Conservation (phyloP, 2,113 vertebrate genomes). For the Myiozetetes cayanensis region DNA sequence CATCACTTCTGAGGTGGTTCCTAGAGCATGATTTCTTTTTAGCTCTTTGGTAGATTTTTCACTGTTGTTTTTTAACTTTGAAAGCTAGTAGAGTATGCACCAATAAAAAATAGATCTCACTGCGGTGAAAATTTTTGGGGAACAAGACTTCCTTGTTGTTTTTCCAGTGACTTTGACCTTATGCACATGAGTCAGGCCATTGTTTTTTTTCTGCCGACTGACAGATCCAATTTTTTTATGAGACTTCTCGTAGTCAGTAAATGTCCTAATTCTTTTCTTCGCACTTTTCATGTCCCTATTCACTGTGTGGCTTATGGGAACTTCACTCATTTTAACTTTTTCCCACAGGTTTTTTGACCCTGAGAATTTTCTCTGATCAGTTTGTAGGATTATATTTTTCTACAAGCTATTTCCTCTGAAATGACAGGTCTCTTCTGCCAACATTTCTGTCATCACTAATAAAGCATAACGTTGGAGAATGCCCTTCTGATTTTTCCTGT, state of each 20-base stretch:
- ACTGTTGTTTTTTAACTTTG: background rate
- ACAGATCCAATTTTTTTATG: background rate
- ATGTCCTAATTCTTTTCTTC: constrained; percentile 9
- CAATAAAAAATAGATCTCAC: background rate
- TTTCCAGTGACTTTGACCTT: constrained; percentile 21
- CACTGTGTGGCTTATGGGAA: background rate
- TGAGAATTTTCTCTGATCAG: constrained; percentile 32
- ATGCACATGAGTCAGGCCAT: background rate
- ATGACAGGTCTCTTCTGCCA: constrained; percentile 25
- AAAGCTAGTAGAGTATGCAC: background rate
- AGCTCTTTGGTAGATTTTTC: background rate
- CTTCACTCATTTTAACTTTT: constrained; percentile 19
- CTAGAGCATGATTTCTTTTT: background rate
- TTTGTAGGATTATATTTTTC: constrained; percentile 49
- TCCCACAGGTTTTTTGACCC: background rate
- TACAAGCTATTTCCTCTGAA: constrained; percentile 29
- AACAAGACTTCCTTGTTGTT: background rate
- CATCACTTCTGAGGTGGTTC: background rate
- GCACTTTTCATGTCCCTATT: background rate
- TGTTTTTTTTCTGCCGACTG: constrained; percentile 32
- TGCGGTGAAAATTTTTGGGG: background rate
- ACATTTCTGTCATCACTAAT: constrained; percentile 32
- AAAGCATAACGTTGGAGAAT: background rate
- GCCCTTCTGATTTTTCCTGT: background rate
- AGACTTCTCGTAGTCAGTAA: background rate